Evolutionary conservation across 2,888 invertebrate species (phyloP), one percentile per base, ranked within the genome.

Genomic region (Keiferia lycopersicella): DNA sequence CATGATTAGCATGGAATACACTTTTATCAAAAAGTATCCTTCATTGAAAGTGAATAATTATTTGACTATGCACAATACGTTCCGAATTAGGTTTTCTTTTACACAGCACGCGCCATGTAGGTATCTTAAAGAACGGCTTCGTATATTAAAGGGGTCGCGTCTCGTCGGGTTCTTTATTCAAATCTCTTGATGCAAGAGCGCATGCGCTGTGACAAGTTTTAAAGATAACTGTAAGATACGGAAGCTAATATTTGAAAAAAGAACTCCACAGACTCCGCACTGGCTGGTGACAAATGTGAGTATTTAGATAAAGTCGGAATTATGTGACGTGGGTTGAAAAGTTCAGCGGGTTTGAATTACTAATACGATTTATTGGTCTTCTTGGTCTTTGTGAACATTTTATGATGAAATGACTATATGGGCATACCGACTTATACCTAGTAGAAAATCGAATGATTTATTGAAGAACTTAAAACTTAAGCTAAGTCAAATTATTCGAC

Each of bases 241-340:
- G 85, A 77, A 86, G 87, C 82, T 85, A 88, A 88, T 87, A 87
- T 88, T 89, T 88, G 78, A 79, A 77, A 83, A 83, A 84, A 86
- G 83, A 75, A 74, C 77, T 66, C 50, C 62, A 62, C 51, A 59
- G 34, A 8, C 34, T 34, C 10, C 41, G 41, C 3, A 41, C 59
- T 61, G 26, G n/a, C 20, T 16, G 14, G 39, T 64, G 68, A 68
- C 66, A 66, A 66, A 67, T 66, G 64, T 61, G 59, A 58, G 62
- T 70, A 72, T 73, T 74, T 72, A 71, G 72, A 70, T 71, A 73
- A 68, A 45, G 26, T 45, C 57, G 45, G 26, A 65, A 59, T 34
- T 61, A 57, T 61, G 61, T 58, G 16, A 56, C 56, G 8, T 7
- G 34, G 10, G 56, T 53, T 53, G 56, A 34, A 56, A 26, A 56